Conservation (phyloP, 2,797 vertebrate genomes). For the Darevskia mixta region DNA sequence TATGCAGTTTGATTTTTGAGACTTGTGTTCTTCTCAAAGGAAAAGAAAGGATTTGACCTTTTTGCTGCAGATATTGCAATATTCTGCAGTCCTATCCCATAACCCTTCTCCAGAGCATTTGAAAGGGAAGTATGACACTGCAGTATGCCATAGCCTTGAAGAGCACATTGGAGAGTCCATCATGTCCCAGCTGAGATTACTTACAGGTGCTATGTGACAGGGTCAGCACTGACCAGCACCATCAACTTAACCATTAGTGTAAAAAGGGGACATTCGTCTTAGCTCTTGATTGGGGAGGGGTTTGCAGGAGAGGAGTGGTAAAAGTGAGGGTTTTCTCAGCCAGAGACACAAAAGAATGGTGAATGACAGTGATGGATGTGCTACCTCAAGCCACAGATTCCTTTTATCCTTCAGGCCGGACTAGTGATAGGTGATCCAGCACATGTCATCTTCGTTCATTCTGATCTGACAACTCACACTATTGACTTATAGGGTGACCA, state of each 20-base stretch:
- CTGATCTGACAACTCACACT: not conserved
- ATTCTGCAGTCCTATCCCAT: not conserved
- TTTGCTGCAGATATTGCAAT: not conserved
- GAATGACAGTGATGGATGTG: slow-evolving; percentile 31
- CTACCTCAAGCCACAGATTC: not conserved
- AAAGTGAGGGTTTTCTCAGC: slow-evolving; percentile 1
- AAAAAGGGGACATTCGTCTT: not conserved
- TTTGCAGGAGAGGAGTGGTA: fast-evolving
- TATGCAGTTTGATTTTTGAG: not conserved
- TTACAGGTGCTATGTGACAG: slow-evolving; percentile 56
- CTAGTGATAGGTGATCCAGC: not conserved
- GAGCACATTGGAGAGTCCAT: slow-evolving; percentile 61
- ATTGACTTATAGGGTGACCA: not conserved
- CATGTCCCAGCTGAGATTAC: slow-evolving; percentile 47
- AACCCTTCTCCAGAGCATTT: slow-evolving; percentile 48
- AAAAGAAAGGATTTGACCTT: not conserved
- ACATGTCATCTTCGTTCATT: slow-evolving; percentile 32
- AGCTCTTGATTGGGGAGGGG: slow-evolving; percentile 16
- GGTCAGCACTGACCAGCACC: not conserved
- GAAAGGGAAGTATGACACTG: slow-evolving; percentile 48
- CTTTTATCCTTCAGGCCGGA: not conserved
- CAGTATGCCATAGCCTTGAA: slow-evolving; percentile 56
- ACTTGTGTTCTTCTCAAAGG: not conserved
- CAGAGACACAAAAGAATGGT: slow-evolving; percentile 17
- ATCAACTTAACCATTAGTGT: slow-evolving; percentile 18